Conservation (phyloP, 2,113 vertebrate genomes). For the Eidolon helvum region DNA sequence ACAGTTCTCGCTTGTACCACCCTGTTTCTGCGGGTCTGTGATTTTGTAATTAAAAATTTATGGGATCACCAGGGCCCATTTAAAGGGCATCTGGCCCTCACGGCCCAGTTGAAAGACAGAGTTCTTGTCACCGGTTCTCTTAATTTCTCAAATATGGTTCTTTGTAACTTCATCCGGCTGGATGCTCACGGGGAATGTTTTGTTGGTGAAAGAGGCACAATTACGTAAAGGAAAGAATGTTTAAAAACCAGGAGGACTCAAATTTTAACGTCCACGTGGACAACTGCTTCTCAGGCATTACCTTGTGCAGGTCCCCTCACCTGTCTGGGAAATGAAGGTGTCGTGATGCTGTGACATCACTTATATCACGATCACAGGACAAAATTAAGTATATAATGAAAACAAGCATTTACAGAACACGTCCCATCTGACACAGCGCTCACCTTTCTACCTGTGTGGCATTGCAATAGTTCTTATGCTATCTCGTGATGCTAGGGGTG, state of each 20-base stretch:
- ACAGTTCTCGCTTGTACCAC: not conserved
- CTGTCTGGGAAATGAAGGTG: not conserved
- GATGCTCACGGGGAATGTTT: not conserved
- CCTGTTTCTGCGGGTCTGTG: not conserved
- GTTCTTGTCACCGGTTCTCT: not conserved
- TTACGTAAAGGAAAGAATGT: not conserved
- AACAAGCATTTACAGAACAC: not conserved
- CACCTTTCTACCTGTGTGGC: not conserved
- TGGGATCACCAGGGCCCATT: not conserved
- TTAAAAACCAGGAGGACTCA: not conserved
- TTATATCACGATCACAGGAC: not conserved
- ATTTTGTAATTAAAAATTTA: constrained; percentile 38
- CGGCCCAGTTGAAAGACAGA: constrained; percentile 14
- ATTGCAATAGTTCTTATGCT: too few species aligned
- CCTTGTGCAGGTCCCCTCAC: not conserved
- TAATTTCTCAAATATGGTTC: not conserved
- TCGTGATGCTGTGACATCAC: not conserved
- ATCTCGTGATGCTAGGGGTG: too few species aligned
- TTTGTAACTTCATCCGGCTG: not conserved
- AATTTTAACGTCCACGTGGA: not conserved
- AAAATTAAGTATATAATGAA: not conserved
- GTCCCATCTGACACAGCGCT: not conserved
- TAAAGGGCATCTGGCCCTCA: constrained; percentile 30
- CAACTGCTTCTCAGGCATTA: too few species aligned
- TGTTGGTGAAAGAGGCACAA: not conserved